Evolutionary conservation across 2,797 vertebrate species (phyloP), one percentile per base, ranked within the genome.

Genomic region (Austrolebias charrua): DNA sequence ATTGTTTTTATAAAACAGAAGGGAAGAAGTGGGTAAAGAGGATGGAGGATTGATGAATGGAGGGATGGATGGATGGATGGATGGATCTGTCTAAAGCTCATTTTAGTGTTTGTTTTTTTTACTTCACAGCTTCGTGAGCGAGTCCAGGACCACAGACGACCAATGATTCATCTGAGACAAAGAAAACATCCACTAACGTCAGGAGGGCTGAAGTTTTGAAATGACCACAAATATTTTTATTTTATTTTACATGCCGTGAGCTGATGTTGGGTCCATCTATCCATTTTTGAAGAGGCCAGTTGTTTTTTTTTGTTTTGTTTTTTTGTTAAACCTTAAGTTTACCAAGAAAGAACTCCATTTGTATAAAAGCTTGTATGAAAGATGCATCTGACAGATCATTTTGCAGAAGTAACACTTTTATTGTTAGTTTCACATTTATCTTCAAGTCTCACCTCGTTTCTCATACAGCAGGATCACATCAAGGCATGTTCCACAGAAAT

Each of bases 401-500:
- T 57, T 55, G 33, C 56, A 63, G 67, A 70, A 77, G 69, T 55
- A 79, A 66, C 13, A 15, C 74, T 18, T 28, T 50, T 63, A 15
- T 60, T n/a, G n/a, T 53, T 53, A 60, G 47, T 24, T 48, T 43
- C 15, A 57, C 52, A 74, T 73, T 66, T 31, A 81, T 73, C 38
- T 51, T 62, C 58, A 81, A 71, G 63, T 72, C 60, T 55, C 38
- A 54, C 65, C 71, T 68, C 60, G 57, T 82, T 81, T 56, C 52
- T 57, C 48, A 66, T 55, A 73, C 57, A 55, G 60, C 35, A 40
- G 63, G 74, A 85, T 73, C 75, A 71, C 75, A 85, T 75, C 76
- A 78, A 73, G 57, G 63, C 55, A 60, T 81, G 66, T 75, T 69
- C 63, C 50, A 60, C 70, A 64, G 65, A 75, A 88, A 88, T 82